These are phyloP conservation scores for Hypena proboscidalis DNA, from an alignment of 2,888 invertebrate genomes.

Conservation along the genomic window DNA sequence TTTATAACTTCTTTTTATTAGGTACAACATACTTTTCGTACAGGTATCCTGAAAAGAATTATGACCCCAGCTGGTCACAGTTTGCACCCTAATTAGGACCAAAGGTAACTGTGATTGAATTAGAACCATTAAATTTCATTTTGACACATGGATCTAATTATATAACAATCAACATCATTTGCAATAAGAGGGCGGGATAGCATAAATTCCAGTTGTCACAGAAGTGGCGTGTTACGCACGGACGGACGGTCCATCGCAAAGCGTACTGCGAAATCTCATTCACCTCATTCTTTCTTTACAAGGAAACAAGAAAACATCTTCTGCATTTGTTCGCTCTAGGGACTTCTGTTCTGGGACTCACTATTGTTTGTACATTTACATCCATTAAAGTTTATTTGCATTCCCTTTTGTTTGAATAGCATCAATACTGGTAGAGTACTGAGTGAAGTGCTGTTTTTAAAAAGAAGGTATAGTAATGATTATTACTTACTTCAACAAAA, in stretches of 20 bases:
- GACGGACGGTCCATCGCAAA: slow-evolving; percentile 45
- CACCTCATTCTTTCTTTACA: slow-evolving; percentile 56
- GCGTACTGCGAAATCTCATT: slow-evolving; percentile 38
- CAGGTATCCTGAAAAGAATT: no score
- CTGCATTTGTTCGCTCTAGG: slow-evolving; percentile 38
- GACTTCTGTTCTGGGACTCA: slow-evolving; percentile 31
- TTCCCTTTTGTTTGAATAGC: slow-evolving; percentile 30
- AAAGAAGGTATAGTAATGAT: no score
- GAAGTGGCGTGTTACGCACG: slow-evolving; percentile 59
- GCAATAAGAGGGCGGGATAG: slow-evolving; percentile 22
- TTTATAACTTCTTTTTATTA: no score
- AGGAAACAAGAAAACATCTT: slow-evolving; percentile 47
- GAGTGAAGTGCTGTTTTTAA: not conserved
- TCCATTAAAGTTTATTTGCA: slow-evolving; percentile 31
- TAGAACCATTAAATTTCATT: no score
- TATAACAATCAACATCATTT: no score
- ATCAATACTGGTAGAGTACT: slow-evolving; percentile 8
- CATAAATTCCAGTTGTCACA: slow-evolving; percentile 39
- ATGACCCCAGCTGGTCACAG: no score
- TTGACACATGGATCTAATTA: no score
- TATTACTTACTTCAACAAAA: no score
- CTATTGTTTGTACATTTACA: slow-evolving; percentile 24
- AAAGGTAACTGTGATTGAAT: no score
- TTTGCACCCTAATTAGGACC: no score
- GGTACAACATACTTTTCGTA: no score